A percentile compares a stretch with the other conserved stretches of the same genome.
phyloP scores from a whole-genome alignment of 1,140 invertebrate genomes.

The Bombus pascuorum region DNA sequence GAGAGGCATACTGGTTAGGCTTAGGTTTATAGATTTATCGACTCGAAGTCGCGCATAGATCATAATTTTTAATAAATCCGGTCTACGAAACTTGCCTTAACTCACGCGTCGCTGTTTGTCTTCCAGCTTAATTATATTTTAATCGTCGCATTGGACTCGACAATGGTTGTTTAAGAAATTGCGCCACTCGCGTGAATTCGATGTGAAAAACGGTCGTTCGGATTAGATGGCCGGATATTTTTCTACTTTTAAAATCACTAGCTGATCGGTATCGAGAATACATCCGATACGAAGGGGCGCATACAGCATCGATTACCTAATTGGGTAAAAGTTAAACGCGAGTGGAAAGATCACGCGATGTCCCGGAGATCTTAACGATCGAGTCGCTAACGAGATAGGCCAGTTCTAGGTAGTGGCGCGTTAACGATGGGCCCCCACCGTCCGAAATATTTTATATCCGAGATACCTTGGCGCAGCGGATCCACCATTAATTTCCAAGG shows the following conservation, averaged over 20 bases:
- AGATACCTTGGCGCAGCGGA: constrained; percentile 45
- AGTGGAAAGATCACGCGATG: constrained; percentile 58
- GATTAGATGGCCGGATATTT: no score
- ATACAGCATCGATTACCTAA: constrained; percentile 69
- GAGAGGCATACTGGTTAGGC: neutral
- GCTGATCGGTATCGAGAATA: constrained; percentile 55
- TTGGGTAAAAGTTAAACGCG: constrained; percentile 68
- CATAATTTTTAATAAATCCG: neutral
- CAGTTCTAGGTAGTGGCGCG: constrained; percentile 69
- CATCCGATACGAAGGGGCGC: constrained; percentile 27
- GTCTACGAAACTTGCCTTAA: neutral
- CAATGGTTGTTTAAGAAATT: neutral
- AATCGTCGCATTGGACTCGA: neutral
- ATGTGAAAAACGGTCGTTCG: neutral
- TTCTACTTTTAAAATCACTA: constrained; percentile 23
- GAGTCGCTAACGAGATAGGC: constrained; percentile 71
- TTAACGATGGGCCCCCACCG: constrained; percentile 61
- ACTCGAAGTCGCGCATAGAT: neutral
- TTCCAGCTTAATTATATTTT: constrained; percentile 1
- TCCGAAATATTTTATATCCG: constrained; percentile 71
- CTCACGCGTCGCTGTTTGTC: neutral
- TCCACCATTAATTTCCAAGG: constrained; percentile 68
- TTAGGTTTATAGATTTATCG: neutral
- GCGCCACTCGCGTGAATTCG: neutral
- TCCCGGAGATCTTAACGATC: constrained; percentile 70